Evolutionary conservation across 1,140 invertebrate genomes (phyloP).

Genomic region (Temnothorax longispinosus): DNA sequence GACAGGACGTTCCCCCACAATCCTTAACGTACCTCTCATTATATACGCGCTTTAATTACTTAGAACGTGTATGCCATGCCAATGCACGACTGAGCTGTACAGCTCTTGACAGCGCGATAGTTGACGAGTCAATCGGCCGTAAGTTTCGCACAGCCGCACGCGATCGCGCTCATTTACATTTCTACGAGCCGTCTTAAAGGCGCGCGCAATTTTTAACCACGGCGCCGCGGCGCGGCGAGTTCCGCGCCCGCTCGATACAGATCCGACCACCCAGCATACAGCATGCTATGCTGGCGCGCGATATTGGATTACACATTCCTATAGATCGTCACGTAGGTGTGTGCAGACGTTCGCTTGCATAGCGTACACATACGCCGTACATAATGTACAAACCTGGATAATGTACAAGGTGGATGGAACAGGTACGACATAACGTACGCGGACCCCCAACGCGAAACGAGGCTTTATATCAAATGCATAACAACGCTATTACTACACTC

Average conservation of each 20-base stretch:
- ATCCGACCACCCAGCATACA: constrained; percentile 34
- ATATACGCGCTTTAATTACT: neutral
- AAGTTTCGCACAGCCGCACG: constrained; percentile 4
- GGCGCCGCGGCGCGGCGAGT: neutral
- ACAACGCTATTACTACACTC: constrained; percentile 75
- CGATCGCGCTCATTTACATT: constrained; percentile 52
- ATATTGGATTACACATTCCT: constrained; percentile 55
- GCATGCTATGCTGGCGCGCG: neutral
- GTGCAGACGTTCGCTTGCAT: neutral
- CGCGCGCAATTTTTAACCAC: constrained; percentile 19
- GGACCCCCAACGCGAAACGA: constrained; percentile 62
- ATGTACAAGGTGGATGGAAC: constrained; percentile 63
- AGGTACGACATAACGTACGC: constrained; percentile 65
- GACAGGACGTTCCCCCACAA: neutral
- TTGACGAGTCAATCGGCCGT: constrained; percentile 43
- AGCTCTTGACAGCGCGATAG: constrained; percentile 1
- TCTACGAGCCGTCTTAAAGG: constrained; percentile 33
- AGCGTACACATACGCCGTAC: constrained; percentile 19
- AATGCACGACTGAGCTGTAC: neutral
- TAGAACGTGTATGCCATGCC: neutral
- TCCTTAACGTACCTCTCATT: neutral
- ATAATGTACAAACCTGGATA: constrained; percentile 62
- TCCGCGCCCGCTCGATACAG: constrained; percentile 28
- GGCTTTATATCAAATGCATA: constrained; percentile 78
- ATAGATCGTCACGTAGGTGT: constrained; percentile 51